Percentiles rank a stretch among this genome's conserved stretches.
These are phyloP conservation scores for Nemotelus pantherinus DNA, from an alignment of 2,888 invertebrate species.

Conservation along the genomic window DNA sequence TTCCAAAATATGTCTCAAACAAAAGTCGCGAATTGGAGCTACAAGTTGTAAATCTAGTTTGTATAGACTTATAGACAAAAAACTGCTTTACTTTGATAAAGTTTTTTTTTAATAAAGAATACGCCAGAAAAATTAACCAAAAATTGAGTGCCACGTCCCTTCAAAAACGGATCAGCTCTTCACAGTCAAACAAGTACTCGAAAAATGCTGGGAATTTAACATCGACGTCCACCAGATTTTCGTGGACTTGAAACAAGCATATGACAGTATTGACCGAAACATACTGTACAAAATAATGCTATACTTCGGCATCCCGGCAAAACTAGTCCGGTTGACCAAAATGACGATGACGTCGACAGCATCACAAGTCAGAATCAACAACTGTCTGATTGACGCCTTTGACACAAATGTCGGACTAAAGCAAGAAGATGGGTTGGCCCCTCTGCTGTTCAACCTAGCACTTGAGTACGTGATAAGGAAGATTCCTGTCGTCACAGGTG, in stretches of 20 bases:
- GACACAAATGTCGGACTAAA: slow-evolving; percentile 1
- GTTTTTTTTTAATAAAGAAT: too few species aligned
- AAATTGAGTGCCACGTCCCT: too few species aligned
- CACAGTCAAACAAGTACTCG: neutral
- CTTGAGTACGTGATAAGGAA: neutral
- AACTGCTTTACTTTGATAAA: too few species aligned
- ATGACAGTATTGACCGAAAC: slow-evolving; percentile 18
- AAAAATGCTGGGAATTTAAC: slow-evolving; percentile 16
- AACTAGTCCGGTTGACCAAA: too few species aligned
- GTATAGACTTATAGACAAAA: too few species aligned
- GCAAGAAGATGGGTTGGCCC: neutral
- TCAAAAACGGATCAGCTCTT: neutral
- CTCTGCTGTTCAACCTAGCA: neutral
- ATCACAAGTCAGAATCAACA: neutral
- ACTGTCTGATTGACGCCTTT: neutral
- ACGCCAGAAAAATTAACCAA: too few species aligned
- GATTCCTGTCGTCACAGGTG: neutral
- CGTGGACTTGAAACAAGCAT: slow-evolving; percentile 11
- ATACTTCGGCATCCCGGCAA: neutral
- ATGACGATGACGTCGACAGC: neutral
- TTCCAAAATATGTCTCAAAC: too few species aligned
- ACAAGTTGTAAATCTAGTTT: too few species aligned
- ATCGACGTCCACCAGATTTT: neutral
- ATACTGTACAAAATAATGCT: slow-evolving; percentile 3
- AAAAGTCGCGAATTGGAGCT: too few species aligned